Evolutionary conservation across 2,888 invertebrate genomes (phyloP).

Genomic region (Drosophila infuscata): DNA sequence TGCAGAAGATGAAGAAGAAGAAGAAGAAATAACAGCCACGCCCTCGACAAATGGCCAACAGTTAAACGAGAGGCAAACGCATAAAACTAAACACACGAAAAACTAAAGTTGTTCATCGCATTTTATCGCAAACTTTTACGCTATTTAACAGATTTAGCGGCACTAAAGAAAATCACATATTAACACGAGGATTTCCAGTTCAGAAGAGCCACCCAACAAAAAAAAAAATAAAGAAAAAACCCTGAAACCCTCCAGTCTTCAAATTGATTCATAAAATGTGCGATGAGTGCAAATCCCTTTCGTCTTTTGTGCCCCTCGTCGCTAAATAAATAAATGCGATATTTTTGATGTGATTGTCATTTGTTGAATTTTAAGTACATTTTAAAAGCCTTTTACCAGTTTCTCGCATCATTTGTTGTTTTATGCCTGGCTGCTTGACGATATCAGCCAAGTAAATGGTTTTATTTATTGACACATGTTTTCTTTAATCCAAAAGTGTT

Average conservation of each 20-base stretch:
- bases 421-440: conserved; percentile 60
- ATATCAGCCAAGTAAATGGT: conserved; percentile 66
- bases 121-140: conserved; percentile 78
- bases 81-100: conserved; percentile 53
- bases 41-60: conserved; percentile 24
- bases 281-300: conserved; percentile 45
- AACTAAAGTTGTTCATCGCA: conserved; percentile 41
- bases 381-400: conserved; percentile 80
- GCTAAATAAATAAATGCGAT: conserved; percentile 51
- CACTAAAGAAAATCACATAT: conserved; percentile 66
- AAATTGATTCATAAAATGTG: conserved; percentile 77
- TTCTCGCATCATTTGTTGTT: conserved; percentile 79
- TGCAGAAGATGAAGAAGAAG: not conserved
- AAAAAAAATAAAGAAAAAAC: not conserved
- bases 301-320: conserved; percentile 5
- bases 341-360: conserved; percentile 67
- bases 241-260: not conserved
- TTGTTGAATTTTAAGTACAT: conserved; percentile 80
- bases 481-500: conserved; percentile 57
- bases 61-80: conserved; percentile 53
- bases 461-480: conserved; percentile 82
- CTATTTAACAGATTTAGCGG: conserved; percentile 76
- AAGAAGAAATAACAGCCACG: not conserved
- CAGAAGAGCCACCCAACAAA: not conserved
- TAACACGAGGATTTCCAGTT: conserved; percentile 61